A percentile compares a stretch with the other conserved stretches of the same genome.
Evolutionary conservation across 2,113 vertebrate genomes (phyloP).

Genomic region (Blennius ocellaris): DNA sequence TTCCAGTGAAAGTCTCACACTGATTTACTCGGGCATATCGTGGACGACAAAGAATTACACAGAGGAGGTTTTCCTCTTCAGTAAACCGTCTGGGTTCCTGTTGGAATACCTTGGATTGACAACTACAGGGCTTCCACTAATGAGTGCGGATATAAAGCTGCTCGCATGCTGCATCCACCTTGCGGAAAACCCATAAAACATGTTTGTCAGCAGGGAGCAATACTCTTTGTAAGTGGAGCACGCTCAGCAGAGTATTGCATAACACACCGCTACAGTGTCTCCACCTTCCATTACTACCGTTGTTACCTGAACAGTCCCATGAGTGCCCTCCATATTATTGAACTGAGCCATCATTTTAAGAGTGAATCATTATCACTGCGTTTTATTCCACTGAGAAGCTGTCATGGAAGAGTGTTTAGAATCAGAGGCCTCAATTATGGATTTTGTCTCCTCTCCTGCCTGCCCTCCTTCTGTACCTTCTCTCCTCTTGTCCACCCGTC

Average conservation of each 20-base stretch:
- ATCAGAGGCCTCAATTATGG: conserved; percentile 7
- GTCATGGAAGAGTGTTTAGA: conserved; percentile 28
- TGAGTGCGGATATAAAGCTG: neutral
- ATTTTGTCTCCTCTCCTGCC: conserved; percentile 15
- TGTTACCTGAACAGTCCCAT: conserved; percentile 32
- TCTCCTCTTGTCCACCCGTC: conserved; percentile 28
- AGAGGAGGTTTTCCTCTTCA: neutral
- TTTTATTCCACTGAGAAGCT: conserved; percentile 36
- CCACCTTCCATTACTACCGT: conserved; percentile 30
- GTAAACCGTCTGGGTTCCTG: neutral
- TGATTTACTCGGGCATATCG: neutral
- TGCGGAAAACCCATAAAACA: conserved; percentile 15
- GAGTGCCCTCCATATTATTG: conserved; percentile 42
- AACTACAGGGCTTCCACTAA: neutral
- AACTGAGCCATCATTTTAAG: conserved; percentile 43
- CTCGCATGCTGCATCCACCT: conserved; percentile 4
- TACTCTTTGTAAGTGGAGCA: conserved; percentile 34
- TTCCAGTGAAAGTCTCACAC: too few relatives aligned
- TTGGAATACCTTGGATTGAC: too few relatives aligned
- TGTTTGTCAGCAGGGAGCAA: conserved; percentile 27
- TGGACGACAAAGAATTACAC: neutral
- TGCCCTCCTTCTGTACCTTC: conserved; percentile 26
- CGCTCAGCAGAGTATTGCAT: conserved; percentile 43
- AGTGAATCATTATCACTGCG: conserved; percentile 42
- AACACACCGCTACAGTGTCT: conserved; percentile 44